Evolutionary conservation across 2,797 vertebrate genomes (phyloP).

Genomic region (Podarcis siculus): DNA sequence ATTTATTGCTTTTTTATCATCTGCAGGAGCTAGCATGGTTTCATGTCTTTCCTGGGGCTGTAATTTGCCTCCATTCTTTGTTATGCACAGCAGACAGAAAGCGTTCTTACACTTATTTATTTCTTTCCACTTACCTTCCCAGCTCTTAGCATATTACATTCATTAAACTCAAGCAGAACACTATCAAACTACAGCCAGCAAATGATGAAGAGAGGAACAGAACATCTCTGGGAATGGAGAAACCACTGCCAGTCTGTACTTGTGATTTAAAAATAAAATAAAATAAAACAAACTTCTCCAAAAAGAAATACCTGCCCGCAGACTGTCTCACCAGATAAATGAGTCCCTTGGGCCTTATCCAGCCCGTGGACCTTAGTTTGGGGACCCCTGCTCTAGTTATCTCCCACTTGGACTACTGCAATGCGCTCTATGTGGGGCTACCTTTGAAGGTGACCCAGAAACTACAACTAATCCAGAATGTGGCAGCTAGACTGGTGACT

Average conservation of each 20-base stretch:
- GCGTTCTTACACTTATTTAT: neutral
- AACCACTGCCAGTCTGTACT: neutral
- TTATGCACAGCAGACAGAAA: neutral
- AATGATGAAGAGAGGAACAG: neutral
- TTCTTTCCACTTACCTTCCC: slow-evolving; percentile 2
- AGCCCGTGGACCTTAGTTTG: too few relatives aligned
- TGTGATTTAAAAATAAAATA: too few relatives aligned
- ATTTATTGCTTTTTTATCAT: slow-evolving; percentile 4
- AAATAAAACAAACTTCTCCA: too few relatives aligned
- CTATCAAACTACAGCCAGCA: neutral
- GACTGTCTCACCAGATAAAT: too few relatives aligned
- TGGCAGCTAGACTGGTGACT: too few relatives aligned
- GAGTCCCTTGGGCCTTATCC: too few relatives aligned
- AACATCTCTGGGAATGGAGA: neutral
- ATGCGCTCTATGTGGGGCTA: too few relatives aligned
- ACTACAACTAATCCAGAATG: too few relatives aligned
- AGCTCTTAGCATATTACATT: neutral
- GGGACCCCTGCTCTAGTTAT: too few relatives aligned
- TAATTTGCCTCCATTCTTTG: neutral
- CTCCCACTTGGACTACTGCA: too few relatives aligned
- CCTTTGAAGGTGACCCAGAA: too few relatives aligned
- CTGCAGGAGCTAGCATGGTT: slow-evolving; percentile 14
- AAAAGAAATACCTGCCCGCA: too few relatives aligned
- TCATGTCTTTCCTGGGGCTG: slow-evolving; percentile 6
- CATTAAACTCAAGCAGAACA: rapidly evolving